Conservation (phyloP, 1,140 invertebrate species). For the Lysiphlebus fabarum region DNA sequence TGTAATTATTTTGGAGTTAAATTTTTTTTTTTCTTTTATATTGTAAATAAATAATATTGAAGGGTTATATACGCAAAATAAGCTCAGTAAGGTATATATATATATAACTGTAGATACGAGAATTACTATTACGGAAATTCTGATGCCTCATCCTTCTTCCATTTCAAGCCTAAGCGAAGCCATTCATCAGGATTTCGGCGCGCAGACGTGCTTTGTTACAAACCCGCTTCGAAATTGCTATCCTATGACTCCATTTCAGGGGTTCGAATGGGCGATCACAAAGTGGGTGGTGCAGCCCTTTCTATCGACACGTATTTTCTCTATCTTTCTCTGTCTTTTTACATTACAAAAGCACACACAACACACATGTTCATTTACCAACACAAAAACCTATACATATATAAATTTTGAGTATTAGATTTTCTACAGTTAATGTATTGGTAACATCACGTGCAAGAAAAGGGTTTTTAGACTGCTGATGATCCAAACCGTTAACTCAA, state of each 20-base stretch:
- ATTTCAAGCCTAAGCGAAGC: constrained; percentile 58
- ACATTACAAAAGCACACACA: constrained; percentile 21
- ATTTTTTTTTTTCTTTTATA: too few relatives aligned
- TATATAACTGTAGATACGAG: constrained; percentile 39
- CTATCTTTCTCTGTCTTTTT: constrained; percentile 13
- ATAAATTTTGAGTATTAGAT: too few relatives aligned
- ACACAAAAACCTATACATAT: too few relatives aligned
- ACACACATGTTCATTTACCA: background rate
- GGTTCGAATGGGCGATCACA: constrained; percentile 15
- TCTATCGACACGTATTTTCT: constrained; percentile 28
- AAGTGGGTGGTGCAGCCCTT: too few relatives aligned
- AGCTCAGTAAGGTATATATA: too few relatives aligned
- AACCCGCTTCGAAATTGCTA: constrained; percentile 55
- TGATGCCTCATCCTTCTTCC: constrained; percentile 50
- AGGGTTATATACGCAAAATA: too few relatives aligned
- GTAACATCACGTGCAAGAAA: constrained; percentile 43
- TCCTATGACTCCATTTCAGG: constrained; percentile 56
- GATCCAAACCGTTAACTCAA: constrained; percentile 47
- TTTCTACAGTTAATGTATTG: constrained; percentile 41
- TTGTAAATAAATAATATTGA: too few relatives aligned
- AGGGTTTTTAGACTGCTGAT: constrained; percentile 30
- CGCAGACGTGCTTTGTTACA: constrained; percentile 58
- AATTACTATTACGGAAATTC: constrained; percentile 31
- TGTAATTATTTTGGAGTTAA: too few relatives aligned
- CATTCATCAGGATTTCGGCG: constrained; percentile 58